Percentiles rank a stretch among this genome's conserved stretches.
Evolutionary conservation across 2,797 vertebrate species (phyloP).

Genomic region (Takifugu ocellatus): DNA sequence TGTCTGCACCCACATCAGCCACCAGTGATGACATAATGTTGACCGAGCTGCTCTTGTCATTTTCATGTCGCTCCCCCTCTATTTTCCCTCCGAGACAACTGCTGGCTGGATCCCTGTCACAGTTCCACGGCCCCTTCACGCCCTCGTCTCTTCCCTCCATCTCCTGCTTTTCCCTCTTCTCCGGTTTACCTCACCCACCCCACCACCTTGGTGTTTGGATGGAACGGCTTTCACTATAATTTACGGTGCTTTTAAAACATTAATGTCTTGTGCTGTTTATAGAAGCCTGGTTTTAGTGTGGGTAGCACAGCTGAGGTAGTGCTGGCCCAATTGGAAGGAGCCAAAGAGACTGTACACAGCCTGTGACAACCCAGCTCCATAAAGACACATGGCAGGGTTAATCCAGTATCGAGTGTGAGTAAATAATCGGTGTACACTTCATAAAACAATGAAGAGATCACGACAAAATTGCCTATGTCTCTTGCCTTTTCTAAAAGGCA

Average conservation of each 20-base stretch:
- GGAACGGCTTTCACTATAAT: conserved; percentile 71
- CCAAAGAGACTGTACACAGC: conserved; percentile 35
- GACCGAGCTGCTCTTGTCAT: conserved; percentile 80
- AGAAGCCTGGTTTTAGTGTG: conserved; percentile 59
- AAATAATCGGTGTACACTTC: conserved; percentile 60
- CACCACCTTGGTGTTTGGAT: conserved; percentile 52
- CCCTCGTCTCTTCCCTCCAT: neutral
- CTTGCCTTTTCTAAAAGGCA: conserved; percentile 66
- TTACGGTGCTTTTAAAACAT: conserved; percentile 79
- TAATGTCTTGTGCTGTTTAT: conserved; percentile 67
- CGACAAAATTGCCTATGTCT: conserved; percentile 52
- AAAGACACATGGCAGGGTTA: conserved; percentile 41
- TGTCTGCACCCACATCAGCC: conserved; percentile 75
- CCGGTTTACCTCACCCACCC: conserved; percentile 9
- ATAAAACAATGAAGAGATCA: conserved; percentile 60
- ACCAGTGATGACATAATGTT: conserved; percentile 77
- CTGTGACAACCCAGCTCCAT: conserved; percentile 28
- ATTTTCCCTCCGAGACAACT: conserved; percentile 69
- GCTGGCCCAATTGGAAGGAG: too few relatives aligned
- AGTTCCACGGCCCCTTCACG: conserved; percentile 38
- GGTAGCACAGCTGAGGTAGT: conserved; percentile 55
- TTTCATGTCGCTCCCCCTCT: conserved; percentile 64
- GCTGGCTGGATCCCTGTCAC: conserved; percentile 70
- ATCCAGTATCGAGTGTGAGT: conserved; percentile 57
- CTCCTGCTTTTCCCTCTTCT: neutral